These are phyloP conservation scores for Propsilocerus akamusi DNA, from an alignment of 1,140 invertebrate species.

Conservation along the genomic window DNA sequence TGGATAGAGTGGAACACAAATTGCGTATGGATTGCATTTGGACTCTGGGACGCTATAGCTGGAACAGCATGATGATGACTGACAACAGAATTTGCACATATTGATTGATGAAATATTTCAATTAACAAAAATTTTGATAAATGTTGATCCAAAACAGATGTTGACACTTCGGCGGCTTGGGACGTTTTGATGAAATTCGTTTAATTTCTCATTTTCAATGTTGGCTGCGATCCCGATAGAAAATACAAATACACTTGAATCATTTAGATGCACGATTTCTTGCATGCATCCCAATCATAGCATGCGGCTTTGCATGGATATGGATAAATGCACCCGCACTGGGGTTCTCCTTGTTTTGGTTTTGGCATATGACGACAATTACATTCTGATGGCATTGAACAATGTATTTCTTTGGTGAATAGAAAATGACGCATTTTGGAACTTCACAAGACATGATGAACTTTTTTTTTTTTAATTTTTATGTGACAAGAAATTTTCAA, in stretches of 20 bases:
- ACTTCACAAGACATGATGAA: not conserved
- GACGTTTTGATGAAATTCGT: too few relatives aligned
- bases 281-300: not conserved
- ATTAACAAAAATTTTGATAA: too few relatives aligned
- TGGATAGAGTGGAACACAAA: not conserved
- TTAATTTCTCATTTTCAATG: not conserved
- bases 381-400: not conserved
- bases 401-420: too few relatives aligned
- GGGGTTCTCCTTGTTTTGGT: not conserved
- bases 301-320: not conserved
- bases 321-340: not conserved
- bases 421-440: too few relatives aligned
- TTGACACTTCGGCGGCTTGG: not conserved
- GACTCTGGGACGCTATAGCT: too few relatives aligned
- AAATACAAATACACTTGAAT: too few relatives aligned
- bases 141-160: too few relatives aligned
- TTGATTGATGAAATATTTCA: not conserved
- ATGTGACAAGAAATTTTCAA: not conserved
- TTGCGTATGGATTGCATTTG: constrained; percentile 2
- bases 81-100: not conserved
- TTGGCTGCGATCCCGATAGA: not conserved
- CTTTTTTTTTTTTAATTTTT: not conserved
- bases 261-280: too few relatives aligned
- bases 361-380: not conserved
- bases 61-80: not conserved